Evolutionary conservation across 1,140 invertebrate species (phyloP).

Genomic region (Phymastichus coffea): DNA sequence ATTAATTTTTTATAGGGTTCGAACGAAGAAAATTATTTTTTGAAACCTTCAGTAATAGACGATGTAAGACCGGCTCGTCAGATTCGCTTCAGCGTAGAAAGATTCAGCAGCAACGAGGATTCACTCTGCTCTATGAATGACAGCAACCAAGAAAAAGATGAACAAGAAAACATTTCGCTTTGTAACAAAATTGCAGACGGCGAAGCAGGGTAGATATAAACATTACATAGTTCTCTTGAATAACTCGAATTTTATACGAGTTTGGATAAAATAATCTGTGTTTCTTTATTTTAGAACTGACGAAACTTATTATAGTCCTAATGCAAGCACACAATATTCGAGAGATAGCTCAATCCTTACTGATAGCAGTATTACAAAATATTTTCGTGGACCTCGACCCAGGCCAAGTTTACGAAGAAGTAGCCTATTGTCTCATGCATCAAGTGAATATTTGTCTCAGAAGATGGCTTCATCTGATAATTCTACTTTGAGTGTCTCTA

Average conservation of each 20-base stretch:
- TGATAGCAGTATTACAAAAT: constrained; percentile 29
- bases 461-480: background rate
- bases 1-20: background rate
- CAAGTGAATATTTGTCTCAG: constrained; percentile 1
- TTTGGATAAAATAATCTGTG: constrained; percentile 18
- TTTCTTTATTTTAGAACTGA: constrained; percentile 4
- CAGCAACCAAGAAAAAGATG: background rate
- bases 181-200: constrained; percentile 1
- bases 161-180: background rate
- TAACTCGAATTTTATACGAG: too few species aligned
- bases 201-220: background rate
- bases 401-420: constrained; percentile 45
- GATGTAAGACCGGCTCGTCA: constrained; percentile 22
- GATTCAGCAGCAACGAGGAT: constrained; percentile 6
- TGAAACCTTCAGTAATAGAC: background rate
- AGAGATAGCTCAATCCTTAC: constrained; percentile 33
- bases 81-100: constrained; percentile 34
- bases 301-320: constrained; percentile 26
- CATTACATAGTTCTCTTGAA: too few species aligned
- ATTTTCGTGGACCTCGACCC: constrained; percentile 36
- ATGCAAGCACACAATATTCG: constrained; percentile 20
- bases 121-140: background rate
- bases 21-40: background rate
- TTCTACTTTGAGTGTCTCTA: constrained; percentile 2
- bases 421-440: constrained; percentile 3